Evolutionary conservation across 2,888 invertebrate genomes (phyloP), one percentile per base, ranked within the genome.

Genomic region (Notodonta ziczac): DNA sequence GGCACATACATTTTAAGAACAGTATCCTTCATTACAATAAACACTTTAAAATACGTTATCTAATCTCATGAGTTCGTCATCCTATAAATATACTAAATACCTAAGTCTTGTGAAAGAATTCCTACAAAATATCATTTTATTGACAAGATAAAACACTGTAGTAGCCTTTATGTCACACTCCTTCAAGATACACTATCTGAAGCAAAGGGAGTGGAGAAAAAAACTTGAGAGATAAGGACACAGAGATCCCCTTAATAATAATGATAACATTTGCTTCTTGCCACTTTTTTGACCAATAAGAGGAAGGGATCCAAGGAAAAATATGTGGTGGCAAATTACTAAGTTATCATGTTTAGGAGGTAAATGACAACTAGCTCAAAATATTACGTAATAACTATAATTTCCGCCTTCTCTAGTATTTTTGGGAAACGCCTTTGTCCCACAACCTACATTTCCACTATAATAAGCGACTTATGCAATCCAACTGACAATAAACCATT

Each of bases 371-470:
- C 46, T 46, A 46, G 16, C 16, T 50, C 16, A 16, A 16, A 7
- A 50, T 50, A 14, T 7, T 16, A 50, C 10, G 50, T 50, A 50
- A 16, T 50, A 10, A 16, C 16, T 16, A 50, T 50, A 9, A 52
- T 13, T 14, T 52, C 13, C 52, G 13, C 6, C 24, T 52, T 52
- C 52, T 32, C 10, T 5, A 12, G 24, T 52, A 32, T 58, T 71
- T 70, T 65, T 52, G 59, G 60, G 60, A 67, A 63, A 64, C 58
- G 54, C 51, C 51, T 53, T 58, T 65, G 58, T 65, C 62, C 61
- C 54, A 16, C 65, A 70, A 73, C 78, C 73, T 66, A 77, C 66
- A 71, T 74, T 72, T 70, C 65, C 58, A 62, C 62, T 64, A 57
- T 61, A 66, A 65, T 70, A 66, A 69, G 56, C 51, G 58, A 65